Percentiles rank a stretch among this genome's conserved stretches.
These are phyloP conservation scores for Dysdera silvatica DNA, from an alignment of 1,140 invertebrate genomes.

Conservation along the genomic window DNA sequence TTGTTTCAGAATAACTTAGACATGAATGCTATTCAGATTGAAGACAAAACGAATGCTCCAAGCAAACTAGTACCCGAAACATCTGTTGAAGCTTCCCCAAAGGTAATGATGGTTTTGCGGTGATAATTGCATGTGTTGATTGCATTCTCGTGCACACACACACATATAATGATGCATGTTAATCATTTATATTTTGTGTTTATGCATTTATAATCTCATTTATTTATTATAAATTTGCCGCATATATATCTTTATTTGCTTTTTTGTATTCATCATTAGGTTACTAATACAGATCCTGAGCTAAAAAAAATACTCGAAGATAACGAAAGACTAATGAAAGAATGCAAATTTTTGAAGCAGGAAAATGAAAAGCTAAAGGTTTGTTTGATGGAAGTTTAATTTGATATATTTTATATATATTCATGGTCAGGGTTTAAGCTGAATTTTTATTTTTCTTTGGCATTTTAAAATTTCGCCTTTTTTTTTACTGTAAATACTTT, in stretches of 20 bases:
- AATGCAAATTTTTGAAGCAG: constrained; percentile 19
- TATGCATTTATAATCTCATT: too few species aligned
- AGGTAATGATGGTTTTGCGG: constrained; percentile 13
- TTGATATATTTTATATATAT: neutral
- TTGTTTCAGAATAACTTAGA: constrained; percentile 30
- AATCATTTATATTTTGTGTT: too few species aligned
- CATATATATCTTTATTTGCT: neutral
- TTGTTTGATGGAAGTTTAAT: neutral
- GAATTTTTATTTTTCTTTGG: too few species aligned
- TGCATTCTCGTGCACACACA: neutral
- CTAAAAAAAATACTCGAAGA: constrained; percentile 16
- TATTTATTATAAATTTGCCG: neutral
- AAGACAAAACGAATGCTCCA: constrained; percentile 18
- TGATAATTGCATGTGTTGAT: neutral
- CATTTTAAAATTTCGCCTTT: too few species aligned
- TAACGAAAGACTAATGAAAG: constrained; percentile 22
- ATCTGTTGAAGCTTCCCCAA: constrained; percentile 16
- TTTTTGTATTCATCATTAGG: constrained; percentile 4
- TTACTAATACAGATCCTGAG: constrained; percentile 16
- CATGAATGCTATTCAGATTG: constrained; percentile 9
- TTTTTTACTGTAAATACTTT: too few species aligned
- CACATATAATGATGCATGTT: too few species aligned
- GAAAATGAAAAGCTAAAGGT: constrained; percentile 23
- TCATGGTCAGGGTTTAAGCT: too few species aligned
- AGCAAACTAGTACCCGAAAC: constrained; percentile 17